A percentile compares a stretch with the other conserved stretches of the same genome.
These are phyloP conservation scores for Thera obeliscata DNA, from an alignment of 2,888 invertebrate species.

Conservation along the genomic window DNA sequence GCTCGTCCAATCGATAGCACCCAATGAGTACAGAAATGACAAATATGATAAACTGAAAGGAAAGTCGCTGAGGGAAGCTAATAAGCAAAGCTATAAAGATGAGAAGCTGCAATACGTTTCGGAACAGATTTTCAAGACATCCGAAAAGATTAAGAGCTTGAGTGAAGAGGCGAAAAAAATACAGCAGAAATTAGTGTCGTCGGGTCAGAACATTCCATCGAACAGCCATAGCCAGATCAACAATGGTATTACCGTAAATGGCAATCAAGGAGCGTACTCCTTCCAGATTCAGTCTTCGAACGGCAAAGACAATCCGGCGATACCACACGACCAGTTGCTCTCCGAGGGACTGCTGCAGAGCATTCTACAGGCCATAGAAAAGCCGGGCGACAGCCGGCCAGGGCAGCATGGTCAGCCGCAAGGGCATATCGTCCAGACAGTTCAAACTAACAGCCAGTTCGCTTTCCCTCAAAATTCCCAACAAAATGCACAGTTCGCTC, in stretches of 20 bases:
- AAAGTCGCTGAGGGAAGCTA: slow-evolving; percentile 62
- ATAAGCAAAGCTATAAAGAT: slow-evolving; percentile 60
- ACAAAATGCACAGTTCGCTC: slow-evolving; percentile 23
- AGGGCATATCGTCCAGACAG: slow-evolving; percentile 27
- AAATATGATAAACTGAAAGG: slow-evolving; percentile 64
- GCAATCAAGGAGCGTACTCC: slow-evolving; percentile 87
- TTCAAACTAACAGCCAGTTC: slow-evolving; percentile 22
- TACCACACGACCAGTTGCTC: slow-evolving; percentile 90
- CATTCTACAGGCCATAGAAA: slow-evolving; percentile 92
- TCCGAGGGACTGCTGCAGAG: slow-evolving; percentile 92
- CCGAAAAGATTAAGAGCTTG: slow-evolving; percentile 69
- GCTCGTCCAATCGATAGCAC: slow-evolving; percentile 59
- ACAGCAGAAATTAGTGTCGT: slow-evolving; percentile 69
- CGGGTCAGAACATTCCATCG: slow-evolving; percentile 59
- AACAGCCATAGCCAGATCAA: slow-evolving; percentile 14
- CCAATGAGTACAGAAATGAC: slow-evolving; percentile 39
- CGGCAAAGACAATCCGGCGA: slow-evolving; percentile 71
- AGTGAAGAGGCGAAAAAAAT: slow-evolving; percentile 72
- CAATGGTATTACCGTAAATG: slow-evolving; percentile 45
- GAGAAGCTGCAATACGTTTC: slow-evolving; percentile 63
- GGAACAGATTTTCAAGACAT: slow-evolving; percentile 73
- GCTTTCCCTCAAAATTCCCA: slow-evolving; percentile 26
- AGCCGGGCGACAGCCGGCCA: slow-evolving; percentile 69
- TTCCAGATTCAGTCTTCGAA: slow-evolving; percentile 91
- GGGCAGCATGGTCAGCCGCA: slow-evolving; percentile 28